Evolutionary conservation across 2,113 vertebrate genomes (phyloP).

Genomic region (Morone saxatilis): DNA sequence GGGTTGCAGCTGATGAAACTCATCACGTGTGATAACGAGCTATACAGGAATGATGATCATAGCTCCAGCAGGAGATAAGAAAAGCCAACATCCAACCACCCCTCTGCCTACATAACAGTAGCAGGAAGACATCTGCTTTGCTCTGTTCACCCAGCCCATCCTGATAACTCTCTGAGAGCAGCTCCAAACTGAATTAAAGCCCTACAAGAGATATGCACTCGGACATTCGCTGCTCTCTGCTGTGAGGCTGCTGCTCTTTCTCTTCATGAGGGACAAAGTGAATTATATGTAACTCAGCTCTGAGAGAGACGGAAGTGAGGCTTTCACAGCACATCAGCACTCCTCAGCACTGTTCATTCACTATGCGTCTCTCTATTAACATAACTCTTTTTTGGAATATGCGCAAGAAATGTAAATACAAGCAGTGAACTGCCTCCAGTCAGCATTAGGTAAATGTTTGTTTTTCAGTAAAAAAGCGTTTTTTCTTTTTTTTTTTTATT

Average conservation of each 20-base stretch:
- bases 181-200: constrained; percentile 67
- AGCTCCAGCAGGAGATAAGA: constrained; percentile 67
- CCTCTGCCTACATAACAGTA: constrained; percentile 20
- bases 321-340: constrained; percentile 52
- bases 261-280: constrained; percentile 70
- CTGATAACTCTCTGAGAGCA: constrained; percentile 48
- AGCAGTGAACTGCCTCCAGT: neutral
- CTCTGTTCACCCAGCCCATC: constrained; percentile 38
- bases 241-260: constrained; percentile 40
- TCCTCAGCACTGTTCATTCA: constrained; percentile 17
- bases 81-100: constrained; percentile 51
- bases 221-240: constrained; percentile 33
- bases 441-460: neutral
- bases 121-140: constrained; percentile 52
- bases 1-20: constrained; percentile 67
- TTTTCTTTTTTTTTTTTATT: constrained; percentile 53
- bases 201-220: constrained; percentile 33
- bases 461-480: constrained; percentile 15
- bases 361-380: neutral
- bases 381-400: neutral
- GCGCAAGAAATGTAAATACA: neutral
- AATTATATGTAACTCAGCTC: constrained; percentile 69
- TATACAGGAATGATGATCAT: constrained; percentile 65
- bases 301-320: constrained; percentile 49
- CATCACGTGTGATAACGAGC: constrained; percentile 65